Percentiles rank a stretch among this genome's conserved stretches.
Conservation (phyloP, 92 coral and sea anemone genomes). For the Phenganax stokvisi region DNA sequence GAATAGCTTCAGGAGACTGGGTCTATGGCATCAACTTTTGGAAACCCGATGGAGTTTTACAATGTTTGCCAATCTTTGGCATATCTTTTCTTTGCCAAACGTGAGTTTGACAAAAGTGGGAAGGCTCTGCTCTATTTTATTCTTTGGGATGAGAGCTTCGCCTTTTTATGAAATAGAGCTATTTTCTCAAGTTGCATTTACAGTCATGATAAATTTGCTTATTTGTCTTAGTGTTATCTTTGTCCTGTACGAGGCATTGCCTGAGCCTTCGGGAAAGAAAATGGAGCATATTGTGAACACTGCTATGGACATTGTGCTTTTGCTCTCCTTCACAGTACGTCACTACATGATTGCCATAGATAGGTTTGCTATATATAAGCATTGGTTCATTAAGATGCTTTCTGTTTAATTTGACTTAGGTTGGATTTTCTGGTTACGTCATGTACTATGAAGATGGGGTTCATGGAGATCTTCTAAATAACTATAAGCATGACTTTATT, state of each 20-base stretch:
- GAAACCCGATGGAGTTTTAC: slow-evolving; percentile 81
- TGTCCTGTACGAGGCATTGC: slow-evolving; percentile 88
- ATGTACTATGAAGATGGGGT: slow-evolving; percentile 71
- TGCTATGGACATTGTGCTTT: slow-evolving; percentile 65
- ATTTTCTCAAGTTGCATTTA: background rate
- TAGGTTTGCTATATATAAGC: no score
- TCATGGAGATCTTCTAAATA: slow-evolving; percentile 79
- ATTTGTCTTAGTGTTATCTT: slow-evolving; percentile 63
- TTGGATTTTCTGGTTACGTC: slow-evolving; percentile 85
- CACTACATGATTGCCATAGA: background rate
- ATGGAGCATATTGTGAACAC: slow-evolving; percentile 77
- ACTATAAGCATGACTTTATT: slow-evolving; percentile 64
- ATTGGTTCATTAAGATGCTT: background rate
- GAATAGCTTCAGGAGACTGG: slow-evolving; percentile 70
- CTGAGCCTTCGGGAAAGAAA: slow-evolving; percentile 87
- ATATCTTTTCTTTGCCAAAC: slow-evolving; percentile 88
- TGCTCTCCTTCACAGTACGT: slow-evolving; percentile 71
- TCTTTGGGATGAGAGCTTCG: no score
- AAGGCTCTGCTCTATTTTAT: no score
- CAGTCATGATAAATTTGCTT: background rate
- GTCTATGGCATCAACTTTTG: slow-evolving; percentile 56
- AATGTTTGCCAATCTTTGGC: slow-evolving; percentile 81
- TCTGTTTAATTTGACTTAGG: slow-evolving; percentile 43
- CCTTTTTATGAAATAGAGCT: no score
- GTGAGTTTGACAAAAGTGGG: slow-evolving; percentile 47